Base-by-base conservation (phyloP, 2,888 invertebrate genomes). In the Drosophila infuscata region DNA sequence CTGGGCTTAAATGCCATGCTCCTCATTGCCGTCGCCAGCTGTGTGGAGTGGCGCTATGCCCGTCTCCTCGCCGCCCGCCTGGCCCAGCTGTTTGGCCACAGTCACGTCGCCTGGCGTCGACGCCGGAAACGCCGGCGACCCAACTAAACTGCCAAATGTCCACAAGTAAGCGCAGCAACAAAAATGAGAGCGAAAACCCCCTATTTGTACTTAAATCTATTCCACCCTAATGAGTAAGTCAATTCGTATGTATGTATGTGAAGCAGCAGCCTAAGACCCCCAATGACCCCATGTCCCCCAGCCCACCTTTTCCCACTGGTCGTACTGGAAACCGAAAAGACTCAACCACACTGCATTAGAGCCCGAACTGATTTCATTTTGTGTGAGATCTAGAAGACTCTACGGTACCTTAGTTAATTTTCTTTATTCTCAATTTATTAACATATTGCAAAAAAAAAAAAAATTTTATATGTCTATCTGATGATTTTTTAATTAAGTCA, bases 1-100 rank as follows among this genome's bases (percentile, higher is more conserved):
- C 70, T 92, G 5, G 91, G 91, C 62, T 73, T 92, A 54, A 92
- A 91, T 63, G 89, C 91, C 65, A 89, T 92, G 74, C 81, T 92
- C 5, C 82, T 92, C 30, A 91, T 92, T 56, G 91, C 92, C 30
- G 83, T 89, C 46, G 81, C 90, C 72, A 89, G 90, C 43, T 88
- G 84, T n/a, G 73, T 81, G 8, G 89, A 89, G 32, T 81, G 87
- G 85, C 82, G 87, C 0, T 81, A 84, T 35, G 75, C 74, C 8
- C 70, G 83, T 0, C 80, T 77, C 0, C 35, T 83, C 15, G 75
- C 74, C 49, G 63, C 79, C 1, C 76, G 76, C 5, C 63, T 87
- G 8, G 76, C 61, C 25, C 80, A 80, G 70, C 74, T 89, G 0
- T 56, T 81, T 3, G 79, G 80, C 7, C 83, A 76, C 17, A 78